Evolutionary conservation across 2,888 invertebrate genomes (phyloP).

Genomic region (Hyppa rectilinea): DNA sequence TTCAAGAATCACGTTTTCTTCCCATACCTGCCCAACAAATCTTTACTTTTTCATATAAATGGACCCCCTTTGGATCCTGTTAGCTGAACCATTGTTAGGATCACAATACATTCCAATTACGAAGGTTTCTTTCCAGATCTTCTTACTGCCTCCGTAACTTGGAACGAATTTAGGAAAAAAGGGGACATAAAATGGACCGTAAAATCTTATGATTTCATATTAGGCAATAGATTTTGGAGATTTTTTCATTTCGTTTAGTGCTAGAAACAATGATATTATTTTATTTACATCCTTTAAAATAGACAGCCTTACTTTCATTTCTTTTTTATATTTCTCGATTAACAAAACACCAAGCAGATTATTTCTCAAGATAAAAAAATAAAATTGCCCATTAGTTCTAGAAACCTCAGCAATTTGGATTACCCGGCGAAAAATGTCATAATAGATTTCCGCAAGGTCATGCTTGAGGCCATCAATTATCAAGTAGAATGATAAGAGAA

Average conservation of each 20-base stretch:
- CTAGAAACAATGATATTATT: neutral
- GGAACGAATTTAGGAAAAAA: slow-evolving; percentile 51
- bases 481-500: slow-evolving; percentile 38
- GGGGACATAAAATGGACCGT: slow-evolving; percentile 38
- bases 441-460: slow-evolving; percentile 57
- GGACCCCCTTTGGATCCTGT: slow-evolving; percentile 72
- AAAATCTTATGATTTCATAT: slow-evolving; percentile 37
- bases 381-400: slow-evolving; percentile 40
- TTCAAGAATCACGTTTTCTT: slow-evolving; percentile 44
- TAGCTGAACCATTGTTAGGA: slow-evolving; percentile 74
- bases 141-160: slow-evolving; percentile 53
- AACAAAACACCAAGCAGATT: slow-evolving; percentile 16
- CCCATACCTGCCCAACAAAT: slow-evolving; percentile 64
- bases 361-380: slow-evolving; percentile 6
- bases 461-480: slow-evolving; percentile 48
- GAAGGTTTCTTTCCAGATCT: slow-evolving; percentile 63
- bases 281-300: slow-evolving; percentile 1
- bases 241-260: neutral
- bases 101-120: slow-evolving; percentile 80
- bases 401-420: slow-evolving; percentile 39
- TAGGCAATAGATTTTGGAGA: slow-evolving; percentile 13
- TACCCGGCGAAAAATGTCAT: slow-evolving; percentile 46
- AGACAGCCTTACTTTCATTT: neutral
- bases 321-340: slow-evolving; percentile 25
- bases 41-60: slow-evolving; percentile 71